Evolutionary conservation across 2,888 invertebrate species (phyloP), one percentile per base, ranked within the genome.

Genomic region (Gibbula magus): DNA sequence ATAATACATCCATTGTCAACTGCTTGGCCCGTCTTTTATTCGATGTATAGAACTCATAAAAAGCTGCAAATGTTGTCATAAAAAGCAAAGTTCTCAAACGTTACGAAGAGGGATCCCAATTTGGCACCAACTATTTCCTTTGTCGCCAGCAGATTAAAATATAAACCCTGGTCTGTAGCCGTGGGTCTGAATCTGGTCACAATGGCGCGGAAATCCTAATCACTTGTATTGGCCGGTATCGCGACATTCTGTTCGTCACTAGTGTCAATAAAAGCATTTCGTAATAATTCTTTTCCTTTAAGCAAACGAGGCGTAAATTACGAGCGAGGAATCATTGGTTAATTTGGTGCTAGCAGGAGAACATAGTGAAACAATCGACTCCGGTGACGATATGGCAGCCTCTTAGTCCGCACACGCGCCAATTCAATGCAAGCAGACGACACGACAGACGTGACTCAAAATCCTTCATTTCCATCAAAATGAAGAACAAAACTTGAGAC

Each of bases 391-490:
- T 39, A 32, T 53, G 22, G 53, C 39, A 45, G 29, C 22, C 35
- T 29, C 54, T 39, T 56, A 45, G 56, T 39, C 54, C 45, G 39
- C 39, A 20, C 77, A 51, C 66, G 73, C 61, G 53, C 22, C 22
- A 22, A 29, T 56, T 61, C 67, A 78, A 29, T 78, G 25, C 39
- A 73, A 56, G 78, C 74, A 77, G 79, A 79, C 80, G 80, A 82
- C 77, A 74, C 74, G 78, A 70, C 78, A 78, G 78, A 78, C 73
- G 80, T 73, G 61, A 13, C 20, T 35, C 39, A 18, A 66, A 54
- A 79, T 73, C 80, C 80, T 77, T 82, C 79, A 82, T 82, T 81
- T 80, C 75, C 82, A 82, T 82, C 74, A 79, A 78, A 79, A 82
- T 77, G 80, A 81, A 53, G 74, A 29, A 32, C 61, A 66, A 61